These are phyloP conservation scores for Perca flavescens DNA, from an alignment of 2,113 vertebrate genomes.

Conservation along the genomic window DNA sequence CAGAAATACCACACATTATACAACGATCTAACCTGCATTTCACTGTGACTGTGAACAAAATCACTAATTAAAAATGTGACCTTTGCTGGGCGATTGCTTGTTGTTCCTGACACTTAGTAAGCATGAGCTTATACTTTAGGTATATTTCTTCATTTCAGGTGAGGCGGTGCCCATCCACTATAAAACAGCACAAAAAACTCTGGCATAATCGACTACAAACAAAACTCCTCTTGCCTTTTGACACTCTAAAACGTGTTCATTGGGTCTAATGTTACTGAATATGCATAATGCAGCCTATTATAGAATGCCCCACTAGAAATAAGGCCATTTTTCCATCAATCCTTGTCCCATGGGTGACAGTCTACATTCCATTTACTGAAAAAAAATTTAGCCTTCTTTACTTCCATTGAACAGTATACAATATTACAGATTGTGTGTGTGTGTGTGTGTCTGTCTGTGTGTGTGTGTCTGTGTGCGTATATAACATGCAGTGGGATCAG, in stretches of 20 bases:
- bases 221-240: slow-evolving; percentile 2
- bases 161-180: too few species aligned
- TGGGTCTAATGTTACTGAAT: slow-evolving; percentile 7
- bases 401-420: not conserved
- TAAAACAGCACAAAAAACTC: not conserved
- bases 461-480: slow-evolving; percentile 2
- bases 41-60: not conserved
- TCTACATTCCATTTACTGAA: slow-evolving; percentile 55
- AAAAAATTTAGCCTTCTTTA: not conserved
- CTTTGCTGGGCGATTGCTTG: not conserved
- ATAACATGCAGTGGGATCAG: slow-evolving; percentile 25
- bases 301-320: slow-evolving; percentile 46
- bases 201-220: not conserved
- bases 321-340: slow-evolving; percentile 55
- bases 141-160: not conserved
- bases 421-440: not conserved
- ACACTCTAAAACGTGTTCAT: not conserved
- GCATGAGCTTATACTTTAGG: not conserved
- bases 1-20: too few species aligned
- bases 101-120: not conserved
- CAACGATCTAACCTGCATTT: too few species aligned
- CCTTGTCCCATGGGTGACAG: slow-evolving; percentile 52
- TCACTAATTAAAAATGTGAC: not conserved
- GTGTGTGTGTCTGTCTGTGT: not conserved
- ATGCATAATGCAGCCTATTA: slow-evolving; percentile 23